Percentiles rank a stretch among this genome's conserved stretches.
Evolutionary conservation across 2,797 vertebrate species (phyloP).

Genomic region (Atherinosoma microstoma): DNA sequence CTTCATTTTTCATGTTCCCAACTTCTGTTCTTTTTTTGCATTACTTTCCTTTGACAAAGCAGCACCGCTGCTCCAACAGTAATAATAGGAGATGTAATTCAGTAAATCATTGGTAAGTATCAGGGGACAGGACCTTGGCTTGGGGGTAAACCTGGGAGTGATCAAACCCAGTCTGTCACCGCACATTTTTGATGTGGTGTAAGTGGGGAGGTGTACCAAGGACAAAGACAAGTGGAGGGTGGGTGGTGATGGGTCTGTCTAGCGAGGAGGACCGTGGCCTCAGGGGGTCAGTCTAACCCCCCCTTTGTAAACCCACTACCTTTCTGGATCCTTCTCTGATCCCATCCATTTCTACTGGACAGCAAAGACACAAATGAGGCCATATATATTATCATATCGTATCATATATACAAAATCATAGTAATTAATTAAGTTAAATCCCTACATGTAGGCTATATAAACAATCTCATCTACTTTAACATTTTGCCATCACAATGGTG

Average conservation of each 20-base stretch:
- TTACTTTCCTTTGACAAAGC: neutral
- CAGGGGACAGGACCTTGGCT: slow-evolving; percentile 42
- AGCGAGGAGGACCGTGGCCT: slow-evolving; percentile 38
- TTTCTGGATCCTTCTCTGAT: slow-evolving; percentile 20
- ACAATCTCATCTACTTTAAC: slow-evolving; percentile 10
- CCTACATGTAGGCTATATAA: neutral
- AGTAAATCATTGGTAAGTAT: slow-evolving; percentile 39
- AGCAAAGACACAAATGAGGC: slow-evolving; percentile 9
- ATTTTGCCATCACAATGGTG: slow-evolving; percentile 25
- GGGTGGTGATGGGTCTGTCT: slow-evolving; percentile 53
- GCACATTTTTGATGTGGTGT: slow-evolving; percentile 24
- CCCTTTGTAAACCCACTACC: slow-evolving; percentile 13
- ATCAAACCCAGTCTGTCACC: slow-evolving; percentile 51
- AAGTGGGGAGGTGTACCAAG: slow-evolving; percentile 43
- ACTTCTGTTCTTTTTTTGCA: slow-evolving; percentile 3
- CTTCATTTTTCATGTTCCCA: slow-evolving; percentile 38
- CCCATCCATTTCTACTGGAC: slow-evolving; percentile 15
- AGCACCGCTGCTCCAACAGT: slow-evolving; percentile 42
- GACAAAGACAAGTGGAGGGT: slow-evolving; percentile 67
- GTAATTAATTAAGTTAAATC: slow-evolving; percentile 2
- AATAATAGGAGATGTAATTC: slow-evolving; percentile 48
- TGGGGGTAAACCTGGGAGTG: slow-evolving; percentile 33
- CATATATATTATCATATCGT: too few species aligned
- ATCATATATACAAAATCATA: neutral
- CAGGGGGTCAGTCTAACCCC: slow-evolving; percentile 42